Evolutionary conservation across 2,113 vertebrate genomes (phyloP).

Genomic region (Heterotis niloticus): DNA sequence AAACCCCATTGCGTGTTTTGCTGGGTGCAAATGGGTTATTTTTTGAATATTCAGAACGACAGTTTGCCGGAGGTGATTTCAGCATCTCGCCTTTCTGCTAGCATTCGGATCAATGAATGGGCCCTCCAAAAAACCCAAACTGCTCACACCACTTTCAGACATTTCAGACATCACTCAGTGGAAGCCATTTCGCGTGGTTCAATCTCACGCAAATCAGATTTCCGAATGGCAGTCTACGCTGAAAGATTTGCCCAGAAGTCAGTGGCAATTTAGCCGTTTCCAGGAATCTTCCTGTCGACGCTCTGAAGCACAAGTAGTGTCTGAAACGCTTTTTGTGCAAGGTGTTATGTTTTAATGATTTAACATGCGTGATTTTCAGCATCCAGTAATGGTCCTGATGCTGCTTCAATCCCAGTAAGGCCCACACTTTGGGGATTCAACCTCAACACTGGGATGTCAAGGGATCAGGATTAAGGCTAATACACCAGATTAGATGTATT

Average conservation of each 20-base stretch:
- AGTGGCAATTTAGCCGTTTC: not conserved
- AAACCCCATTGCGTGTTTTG: not conserved
- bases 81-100: too few species aligned
- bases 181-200: not conserved
- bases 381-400: not conserved
- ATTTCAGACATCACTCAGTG: not conserved
- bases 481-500: conserved; percentile 15
- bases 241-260: not conserved
- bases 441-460: not conserved
- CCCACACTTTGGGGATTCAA: not conserved
- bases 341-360: not conserved
- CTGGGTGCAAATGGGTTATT: not conserved
- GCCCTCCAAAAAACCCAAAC: not conserved
- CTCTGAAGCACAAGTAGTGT: not conserved
- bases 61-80: not conserved
- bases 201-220: not conserved
- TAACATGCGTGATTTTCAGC: not conserved
- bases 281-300: not conserved
- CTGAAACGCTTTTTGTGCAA: not conserved
- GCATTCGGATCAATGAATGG: not conserved
- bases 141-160: not conserved
- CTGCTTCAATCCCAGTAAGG: not conserved
- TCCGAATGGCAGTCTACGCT: not conserved
- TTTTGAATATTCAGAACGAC: not conserved
- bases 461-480: conserved; percentile 14